phyloP scores from a whole-genome alignment of 2,113 vertebrate species.

The Oryzias curvinotus region DNA sequence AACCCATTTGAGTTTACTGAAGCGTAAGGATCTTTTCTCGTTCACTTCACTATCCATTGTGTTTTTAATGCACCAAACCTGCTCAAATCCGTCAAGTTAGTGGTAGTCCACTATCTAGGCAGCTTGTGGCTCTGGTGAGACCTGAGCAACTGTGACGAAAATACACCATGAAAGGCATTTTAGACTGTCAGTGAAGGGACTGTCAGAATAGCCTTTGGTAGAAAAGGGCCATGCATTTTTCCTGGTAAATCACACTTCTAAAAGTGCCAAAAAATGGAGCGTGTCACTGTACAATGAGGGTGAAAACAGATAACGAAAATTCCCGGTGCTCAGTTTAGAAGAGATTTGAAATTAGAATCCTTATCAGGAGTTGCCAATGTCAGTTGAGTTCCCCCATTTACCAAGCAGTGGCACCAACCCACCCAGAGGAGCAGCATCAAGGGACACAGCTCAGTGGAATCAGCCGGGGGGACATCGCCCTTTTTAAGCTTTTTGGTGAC shows the following conservation, averaged over 20 bases:
- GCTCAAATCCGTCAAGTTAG: slow-evolving; percentile 30
- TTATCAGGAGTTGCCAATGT: slow-evolving; percentile 49
- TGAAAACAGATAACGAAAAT: slow-evolving; percentile 55
- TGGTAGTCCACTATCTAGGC: slow-evolving; percentile 28
- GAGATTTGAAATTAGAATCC: slow-evolving; percentile 71
- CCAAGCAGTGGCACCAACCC: slow-evolving; percentile 60
- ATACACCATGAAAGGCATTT: slow-evolving; percentile 49
- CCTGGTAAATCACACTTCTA: slow-evolving; percentile 55
- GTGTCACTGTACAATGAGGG: slow-evolving; percentile 64
- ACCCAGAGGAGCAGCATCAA: slow-evolving; percentile 45
- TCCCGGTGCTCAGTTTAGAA: slow-evolving; percentile 68
- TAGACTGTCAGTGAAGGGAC: slow-evolving; percentile 34
- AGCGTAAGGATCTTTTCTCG: slow-evolving; percentile 13
- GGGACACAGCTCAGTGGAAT: slow-evolving; percentile 64
- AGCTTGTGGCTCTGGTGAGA: slow-evolving; percentile 37
- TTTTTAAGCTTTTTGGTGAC: slow-evolving; percentile 65
- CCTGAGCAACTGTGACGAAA: slow-evolving; percentile 47
- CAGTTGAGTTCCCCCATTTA: slow-evolving; percentile 64
- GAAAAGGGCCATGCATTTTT: slow-evolving; percentile 28
- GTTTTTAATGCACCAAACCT: slow-evolving; percentile 32
- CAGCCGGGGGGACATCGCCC: slow-evolving; percentile 55
- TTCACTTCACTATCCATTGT: slow-evolving; percentile 25
- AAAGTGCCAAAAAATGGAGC: slow-evolving; percentile 51
- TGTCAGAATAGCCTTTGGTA: slow-evolving; percentile 31
- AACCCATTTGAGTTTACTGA: slow-evolving; percentile 1